A percentile compares a stretch with the other conserved stretches of the same genome.
Evolutionary conservation across 2,113 vertebrate genomes (phyloP).

Genomic region (Atlantisia rogersi): DNA sequence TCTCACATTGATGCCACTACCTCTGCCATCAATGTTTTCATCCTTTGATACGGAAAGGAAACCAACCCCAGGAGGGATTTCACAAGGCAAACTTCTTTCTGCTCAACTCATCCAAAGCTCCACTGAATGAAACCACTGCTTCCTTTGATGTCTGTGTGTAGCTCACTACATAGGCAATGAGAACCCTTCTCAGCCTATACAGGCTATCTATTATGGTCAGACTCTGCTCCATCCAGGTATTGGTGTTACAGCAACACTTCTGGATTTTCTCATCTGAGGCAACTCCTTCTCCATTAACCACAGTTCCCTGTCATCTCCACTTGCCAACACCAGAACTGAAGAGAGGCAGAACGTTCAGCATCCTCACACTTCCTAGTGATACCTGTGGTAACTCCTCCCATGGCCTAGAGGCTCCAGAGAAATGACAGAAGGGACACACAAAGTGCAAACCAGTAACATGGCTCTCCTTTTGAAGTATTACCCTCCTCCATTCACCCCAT

Average conservation of each 20-base stretch:
- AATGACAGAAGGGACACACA: neutral
- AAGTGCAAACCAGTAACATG: neutral
- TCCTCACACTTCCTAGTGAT: neutral
- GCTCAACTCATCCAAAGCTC: neutral
- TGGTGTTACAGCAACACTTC: fast-evolving
- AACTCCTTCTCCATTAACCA: neutral
- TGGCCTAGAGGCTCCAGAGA: neutral
- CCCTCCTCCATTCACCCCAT: neutral
- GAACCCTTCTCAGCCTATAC: neutral
- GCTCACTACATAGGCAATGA: neutral
- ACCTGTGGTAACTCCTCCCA: neutral
- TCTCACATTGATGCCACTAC: neutral
- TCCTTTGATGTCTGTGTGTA: neutral
- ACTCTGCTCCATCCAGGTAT: neutral
- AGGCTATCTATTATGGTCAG: neutral
- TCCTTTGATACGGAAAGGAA: neutral
- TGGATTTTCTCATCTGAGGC: neutral
- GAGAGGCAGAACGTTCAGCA: neutral
- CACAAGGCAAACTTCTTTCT: neutral
- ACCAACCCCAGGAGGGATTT: neutral
- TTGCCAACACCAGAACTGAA: neutral
- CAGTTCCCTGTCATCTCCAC: neutral
- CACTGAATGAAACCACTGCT: neutral
- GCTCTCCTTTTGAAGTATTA: neutral
- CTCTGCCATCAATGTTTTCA: neutral